Percentiles rank a stretch among this genome's conserved stretches.
These are phyloP conservation scores for Nomada hirtipes DNA, from an alignment of 2,888 invertebrate genomes.

Conservation along the genomic window DNA sequence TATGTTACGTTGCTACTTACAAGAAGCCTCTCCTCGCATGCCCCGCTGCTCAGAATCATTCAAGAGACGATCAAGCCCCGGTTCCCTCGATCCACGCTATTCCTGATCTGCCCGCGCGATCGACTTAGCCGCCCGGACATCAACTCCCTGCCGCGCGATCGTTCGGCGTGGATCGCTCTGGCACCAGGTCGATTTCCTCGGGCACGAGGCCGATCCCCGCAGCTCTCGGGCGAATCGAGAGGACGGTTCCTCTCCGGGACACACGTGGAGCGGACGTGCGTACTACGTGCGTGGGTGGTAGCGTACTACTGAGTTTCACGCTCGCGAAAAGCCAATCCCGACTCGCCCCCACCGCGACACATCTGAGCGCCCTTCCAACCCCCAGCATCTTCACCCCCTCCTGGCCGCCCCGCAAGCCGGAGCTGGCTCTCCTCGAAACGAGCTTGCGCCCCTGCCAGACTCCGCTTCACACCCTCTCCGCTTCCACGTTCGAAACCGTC, in stretches of 20 bases:
- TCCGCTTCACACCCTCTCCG: conserved; percentile 7
- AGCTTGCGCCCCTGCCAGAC: conserved; percentile 74
- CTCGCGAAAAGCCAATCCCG: conserved; percentile 71
- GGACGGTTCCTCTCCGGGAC: conserved; percentile 73
- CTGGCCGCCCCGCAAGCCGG: conserved; percentile 36
- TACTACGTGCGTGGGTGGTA: conserved; percentile 86
- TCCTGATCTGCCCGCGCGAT: neutral
- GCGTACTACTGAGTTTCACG: conserved; percentile 83
- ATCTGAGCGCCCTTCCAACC: conserved; percentile 50
- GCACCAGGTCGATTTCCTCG: conserved; percentile 24
- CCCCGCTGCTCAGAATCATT: no score
- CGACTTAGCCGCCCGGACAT: neutral
- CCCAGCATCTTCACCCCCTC: conserved; percentile 47
- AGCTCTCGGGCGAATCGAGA: conserved; percentile 83
- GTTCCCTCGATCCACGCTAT: neutral
- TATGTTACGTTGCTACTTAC: no score
- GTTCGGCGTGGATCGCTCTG: conserved; percentile 10
- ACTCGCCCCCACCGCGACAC: conserved; percentile 50
- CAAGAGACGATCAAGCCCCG: no score
- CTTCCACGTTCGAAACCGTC: neutral
- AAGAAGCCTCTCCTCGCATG: no score
- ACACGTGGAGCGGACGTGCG: conserved; percentile 84
- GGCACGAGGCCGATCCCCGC: conserved; percentile 78
- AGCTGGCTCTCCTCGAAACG: conserved; percentile 66
- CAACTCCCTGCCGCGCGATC: neutral